Evolutionary conservation across 2,113 vertebrate species (phyloP), one percentile per base, ranked within the genome.

Genomic region (Epinephelus lanceolatus): DNA sequence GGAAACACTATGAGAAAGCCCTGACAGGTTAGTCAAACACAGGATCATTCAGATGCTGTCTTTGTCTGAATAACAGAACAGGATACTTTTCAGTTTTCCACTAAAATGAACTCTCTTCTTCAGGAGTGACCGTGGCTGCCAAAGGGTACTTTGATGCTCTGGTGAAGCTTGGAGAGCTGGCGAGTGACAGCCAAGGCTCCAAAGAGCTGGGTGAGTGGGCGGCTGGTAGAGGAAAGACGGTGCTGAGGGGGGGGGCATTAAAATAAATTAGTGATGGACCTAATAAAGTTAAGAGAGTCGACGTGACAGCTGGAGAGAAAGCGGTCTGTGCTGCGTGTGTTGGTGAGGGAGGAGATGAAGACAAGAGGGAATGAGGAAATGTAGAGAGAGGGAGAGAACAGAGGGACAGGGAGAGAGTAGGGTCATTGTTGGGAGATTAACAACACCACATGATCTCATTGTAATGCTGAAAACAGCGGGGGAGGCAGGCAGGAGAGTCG

Each of bases 111-210:
- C 23, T 88, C 19, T 84, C 47, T 52, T 72, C 79, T 56, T 23
- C 92, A 97, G 96, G 96, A 65, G 96, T 97, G 66, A 96, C 96
- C 0, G 91, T 96, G 45, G 96, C 96, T 71, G 96, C 96, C 18
- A 97, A 97, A 80, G 96, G 96, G 7, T 97, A 97, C 90, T 97
- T 97, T n/a, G 96, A 97, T 52, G 94, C 96, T 55, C 92, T 97
- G 87, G 96, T 97, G 87, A 97, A 96, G 91, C 95, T 97, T 0
- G 96, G 96, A 56, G 96, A 97, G 79, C 90, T 97, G 86, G 96
- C 96, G 15, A 97, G 96, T 30, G 96, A 96, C 89, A 97, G 96
- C 89, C 96, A 97, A 92, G 96, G 96, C 56, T 97, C 96, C 69
- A 97, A 97, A 84, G 96, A 97, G 87, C 93, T 97, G 81, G 96